phyloP scores from a whole-genome alignment of 2,113 vertebrate species.

The Solea senegalensis region DNA sequence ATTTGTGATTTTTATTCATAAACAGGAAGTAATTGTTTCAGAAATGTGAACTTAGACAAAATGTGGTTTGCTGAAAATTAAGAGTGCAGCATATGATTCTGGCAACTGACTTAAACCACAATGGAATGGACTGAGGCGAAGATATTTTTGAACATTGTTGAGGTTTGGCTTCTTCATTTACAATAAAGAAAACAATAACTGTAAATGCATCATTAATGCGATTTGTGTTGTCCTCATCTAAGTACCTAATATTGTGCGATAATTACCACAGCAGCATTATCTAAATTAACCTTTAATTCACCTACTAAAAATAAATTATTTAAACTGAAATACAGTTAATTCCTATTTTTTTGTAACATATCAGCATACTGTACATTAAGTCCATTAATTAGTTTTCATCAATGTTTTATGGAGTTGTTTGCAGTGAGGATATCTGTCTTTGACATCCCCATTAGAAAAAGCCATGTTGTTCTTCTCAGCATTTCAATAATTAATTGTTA shows the following conservation, averaged over 20 bases:
- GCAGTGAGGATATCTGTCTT: neutral
- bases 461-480: neutral
- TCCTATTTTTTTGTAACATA: neutral
- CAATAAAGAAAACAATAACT: neutral
- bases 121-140: too few species aligned
- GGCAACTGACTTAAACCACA: too few species aligned
- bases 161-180: neutral
- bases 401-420: conserved; percentile 1
- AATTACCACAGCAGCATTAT: neutral
- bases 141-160: too few species aligned
- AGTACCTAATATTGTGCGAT: neutral
- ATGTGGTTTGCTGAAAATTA: too few species aligned
- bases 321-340: neutral
- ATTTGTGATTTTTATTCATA: too few species aligned
- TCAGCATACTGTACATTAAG: neutral
- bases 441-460: conserved; percentile 3
- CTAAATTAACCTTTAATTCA: too few species aligned
- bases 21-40: too few species aligned
- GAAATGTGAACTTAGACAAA: too few species aligned
- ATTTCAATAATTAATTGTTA: conserved; percentile 10
- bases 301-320: neutral
- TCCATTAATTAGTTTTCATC: neutral
- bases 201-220: neutral
- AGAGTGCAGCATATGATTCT: too few species aligned
- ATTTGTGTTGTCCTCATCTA: neutral